Evolutionary conservation across 2,797 vertebrate genomes (phyloP).

Genomic region (Ibycter americanus): DNA sequence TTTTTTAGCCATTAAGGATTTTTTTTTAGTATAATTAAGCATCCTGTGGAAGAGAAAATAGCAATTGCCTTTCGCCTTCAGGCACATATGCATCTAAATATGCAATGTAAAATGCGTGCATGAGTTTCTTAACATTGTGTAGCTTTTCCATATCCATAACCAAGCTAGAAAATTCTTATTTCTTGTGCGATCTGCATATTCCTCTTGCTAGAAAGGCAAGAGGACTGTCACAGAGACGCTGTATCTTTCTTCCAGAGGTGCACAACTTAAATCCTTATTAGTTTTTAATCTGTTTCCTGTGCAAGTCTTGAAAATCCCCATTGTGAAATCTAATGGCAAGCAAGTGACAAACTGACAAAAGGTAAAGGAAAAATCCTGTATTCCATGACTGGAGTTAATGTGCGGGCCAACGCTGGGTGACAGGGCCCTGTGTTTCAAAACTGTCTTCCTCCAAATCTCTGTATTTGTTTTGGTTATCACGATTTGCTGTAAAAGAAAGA

Average conservation of each 20-base stretch:
- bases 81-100: conserved; percentile 56
- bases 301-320: conserved; percentile 63
- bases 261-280: conserved; percentile 29
- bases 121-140: conserved; percentile 62
- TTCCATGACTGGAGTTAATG: conserved; percentile 26
- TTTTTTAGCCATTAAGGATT: not conserved
- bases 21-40: conserved; percentile 27
- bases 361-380: not conserved
- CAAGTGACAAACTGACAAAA: conserved; percentile 26
- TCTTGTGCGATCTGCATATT: conserved; percentile 40
- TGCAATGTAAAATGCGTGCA: conserved; percentile 62
- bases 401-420: not conserved
- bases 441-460: not conserved
- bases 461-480: conserved; percentile 3
- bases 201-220: conserved; percentile 40
- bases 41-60: conserved; percentile 34
- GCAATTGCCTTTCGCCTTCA: conserved; percentile 60
- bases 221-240: not conserved
- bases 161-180: conserved; percentile 67
- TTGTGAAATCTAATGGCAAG: conserved; percentile 38
- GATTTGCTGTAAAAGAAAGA: conserved; percentile 34
- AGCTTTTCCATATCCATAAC: conserved; percentile 51
- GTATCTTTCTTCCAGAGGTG: conserved; percentile 36
- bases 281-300: conserved; percentile 53
- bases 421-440: conserved; percentile 32